phyloP scores from a whole-genome alignment of 2,113 vertebrate genomes.

The Pelobates fuscus region DNA sequence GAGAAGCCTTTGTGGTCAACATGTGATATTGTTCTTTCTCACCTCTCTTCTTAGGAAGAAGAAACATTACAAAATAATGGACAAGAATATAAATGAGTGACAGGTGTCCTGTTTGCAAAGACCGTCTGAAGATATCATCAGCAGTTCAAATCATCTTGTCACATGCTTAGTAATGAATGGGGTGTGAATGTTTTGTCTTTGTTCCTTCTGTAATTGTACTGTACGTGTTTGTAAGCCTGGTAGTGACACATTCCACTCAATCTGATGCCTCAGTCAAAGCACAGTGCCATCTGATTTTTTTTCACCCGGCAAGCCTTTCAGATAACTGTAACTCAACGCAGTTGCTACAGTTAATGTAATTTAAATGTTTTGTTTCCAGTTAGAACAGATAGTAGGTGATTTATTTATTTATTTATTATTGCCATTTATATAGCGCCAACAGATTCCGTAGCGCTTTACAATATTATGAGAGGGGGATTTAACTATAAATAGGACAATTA shows the following conservation, averaged over 20 bases:
- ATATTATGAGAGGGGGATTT: too few species aligned
- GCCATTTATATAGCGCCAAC: too few species aligned
- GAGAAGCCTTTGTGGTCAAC: not conserved
- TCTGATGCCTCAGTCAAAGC: not conserved
- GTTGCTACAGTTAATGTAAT: not conserved
- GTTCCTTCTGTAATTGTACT: slow-evolving; percentile 23
- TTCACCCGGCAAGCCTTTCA: not conserved
- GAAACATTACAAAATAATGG: slow-evolving; percentile 12
- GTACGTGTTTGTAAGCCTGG: slow-evolving; percentile 9
- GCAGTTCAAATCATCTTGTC: slow-evolving; percentile 7
- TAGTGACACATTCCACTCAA: slow-evolving; percentile 4
- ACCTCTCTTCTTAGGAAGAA: slow-evolving; percentile 40
- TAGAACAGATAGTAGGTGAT: too few species aligned
- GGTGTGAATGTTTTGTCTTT: slow-evolving; percentile 33
- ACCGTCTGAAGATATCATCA: slow-evolving; percentile 20
- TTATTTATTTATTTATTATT: too few species aligned
- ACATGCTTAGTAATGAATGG: slow-evolving; percentile 22
- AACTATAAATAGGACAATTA: too few species aligned
- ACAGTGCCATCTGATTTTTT: not conserved
- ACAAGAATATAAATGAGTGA: slow-evolving; percentile 27
- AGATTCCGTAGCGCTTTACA: too few species aligned
- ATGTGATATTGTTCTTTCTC: slow-evolving; percentile 28
- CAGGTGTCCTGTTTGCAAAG: slow-evolving; percentile 18
- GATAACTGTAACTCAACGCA: not conserved
- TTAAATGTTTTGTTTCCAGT: not conserved